Evolutionary conservation across 2,113 vertebrate genomes (phyloP), one percentile per base, ranked within the genome.

Genomic region (Sebastes fasciatus): DNA sequence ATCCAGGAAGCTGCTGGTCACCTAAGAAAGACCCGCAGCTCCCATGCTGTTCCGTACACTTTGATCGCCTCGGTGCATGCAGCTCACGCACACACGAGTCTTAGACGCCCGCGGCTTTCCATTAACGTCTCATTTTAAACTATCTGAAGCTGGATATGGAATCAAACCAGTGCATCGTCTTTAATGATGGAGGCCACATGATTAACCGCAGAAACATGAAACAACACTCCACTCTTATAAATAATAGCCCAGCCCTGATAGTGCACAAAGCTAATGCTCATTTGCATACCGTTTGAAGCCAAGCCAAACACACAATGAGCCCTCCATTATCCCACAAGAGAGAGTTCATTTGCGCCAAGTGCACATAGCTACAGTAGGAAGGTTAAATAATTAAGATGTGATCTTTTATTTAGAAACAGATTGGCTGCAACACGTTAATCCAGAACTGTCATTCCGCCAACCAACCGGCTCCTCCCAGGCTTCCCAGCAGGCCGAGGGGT

Each of bases 331-430:
- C 63, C 64, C 77, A 48, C 71, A 8, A 74, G 84, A 84, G 87
- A 79, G 80, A 71, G 72, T 87, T 87, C 2, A 77, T 84, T 86
- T 82, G 69, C 12, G 6, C 77, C 75, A 69, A 65, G 61, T 45
- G 79, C 80, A 54, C 83, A 72, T 68, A 73, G 77, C 84, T 88
- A 84, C 78, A 86, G 84, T 86, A 83, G 79, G 75, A 73, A 48
- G 46, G 75, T 80, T 92, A 64, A 92, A 94, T 92, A 87, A 92
- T 92, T 88, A 62, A 92, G 49, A 65, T 54, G 40, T 13, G 52
- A 90, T 93, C 23, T 88, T 92, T 93, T 89, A 92, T 93, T 92
- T 86, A 92, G 82, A 52, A 81, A 84, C 70, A 87, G 84, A 89
- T 88, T 85, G 83, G 80, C 85, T 73, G 7, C 69, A 74, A 84